Evolutionary conservation across 2,888 invertebrate species (phyloP).

Genomic region (Phytoseiulus persimilis): DNA sequence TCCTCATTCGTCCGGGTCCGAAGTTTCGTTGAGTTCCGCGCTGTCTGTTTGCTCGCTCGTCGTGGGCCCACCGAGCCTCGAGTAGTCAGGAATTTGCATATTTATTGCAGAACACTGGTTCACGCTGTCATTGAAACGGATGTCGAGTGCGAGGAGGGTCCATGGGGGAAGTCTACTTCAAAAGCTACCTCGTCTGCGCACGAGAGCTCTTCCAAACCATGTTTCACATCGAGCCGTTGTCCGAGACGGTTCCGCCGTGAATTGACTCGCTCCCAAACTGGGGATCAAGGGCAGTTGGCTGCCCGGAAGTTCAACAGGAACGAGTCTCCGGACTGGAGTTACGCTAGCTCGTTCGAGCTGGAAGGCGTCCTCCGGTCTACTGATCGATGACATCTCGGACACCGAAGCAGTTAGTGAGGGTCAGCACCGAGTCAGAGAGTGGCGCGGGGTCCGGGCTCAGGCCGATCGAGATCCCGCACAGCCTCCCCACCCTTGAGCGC

Average conservation of each 20-base stretch:
- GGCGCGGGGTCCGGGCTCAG: too few relatives aligned
- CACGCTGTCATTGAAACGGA: neutral
- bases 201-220: neutral
- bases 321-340: too few relatives aligned
- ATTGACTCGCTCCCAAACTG: neutral
- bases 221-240: neutral
- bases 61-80: neutral
- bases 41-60: neutral
- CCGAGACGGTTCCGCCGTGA: neutral
- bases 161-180: neutral
- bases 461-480: too few relatives aligned
- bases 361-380: too few relatives aligned
- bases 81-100: conserved; percentile 16
- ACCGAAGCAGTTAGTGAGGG: too few relatives aligned
- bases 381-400: too few relatives aligned
- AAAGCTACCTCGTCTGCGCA: neutral
- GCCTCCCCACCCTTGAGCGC: too few relatives aligned
- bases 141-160: neutral
- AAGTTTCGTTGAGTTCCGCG: neutral
- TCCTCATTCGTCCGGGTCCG: neutral
- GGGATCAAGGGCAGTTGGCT: too few relatives aligned
- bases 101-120: conserved; percentile 16
- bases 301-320: too few relatives aligned
- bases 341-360: too few relatives aligned
- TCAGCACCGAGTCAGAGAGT: too few relatives aligned